Conservation (phyloP, 2,113 vertebrate genomes). For the Salvelinus alpinus region DNA sequence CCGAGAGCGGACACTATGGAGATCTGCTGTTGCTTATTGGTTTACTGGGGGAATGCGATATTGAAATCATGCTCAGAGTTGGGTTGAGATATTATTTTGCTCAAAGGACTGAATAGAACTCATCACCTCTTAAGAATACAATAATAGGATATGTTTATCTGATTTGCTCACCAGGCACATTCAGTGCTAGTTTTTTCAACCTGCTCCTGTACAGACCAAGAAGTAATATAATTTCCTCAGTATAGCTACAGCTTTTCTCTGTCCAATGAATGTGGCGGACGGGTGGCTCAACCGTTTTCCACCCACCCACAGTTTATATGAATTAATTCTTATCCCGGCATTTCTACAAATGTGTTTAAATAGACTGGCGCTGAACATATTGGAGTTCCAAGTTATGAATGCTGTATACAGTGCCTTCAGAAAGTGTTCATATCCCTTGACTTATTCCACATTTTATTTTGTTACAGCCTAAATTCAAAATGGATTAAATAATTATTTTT, state of each 20-base stretch:
- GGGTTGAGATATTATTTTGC: constrained; percentile 82
- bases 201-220: too few relatives aligned
- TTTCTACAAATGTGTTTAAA: neutral
- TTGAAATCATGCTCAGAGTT: constrained; percentile 65
- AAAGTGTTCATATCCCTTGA: too few relatives aligned
- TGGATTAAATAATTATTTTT: too few relatives aligned
- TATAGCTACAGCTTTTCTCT: constrained; percentile 22
- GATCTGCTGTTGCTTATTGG: constrained; percentile 30
- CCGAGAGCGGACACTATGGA: constrained; percentile 17
- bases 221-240: constrained; percentile 22
- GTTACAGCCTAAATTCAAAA: too few relatives aligned
- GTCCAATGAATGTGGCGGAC: constrained; percentile 18
- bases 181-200: constrained; percentile 15
- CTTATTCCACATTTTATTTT: neutral
- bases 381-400: neutral
- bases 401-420: too few relatives aligned
- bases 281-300: constrained; percentile 35
- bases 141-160: constrained; percentile 47
- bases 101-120: constrained; percentile 45
- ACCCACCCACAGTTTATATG: constrained; percentile 11
- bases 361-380: neutral
- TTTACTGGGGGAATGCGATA: constrained; percentile 22
- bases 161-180: constrained; percentile 34
- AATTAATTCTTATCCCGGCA: constrained; percentile 1
- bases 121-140: constrained; percentile 37